phyloP scores from a whole-genome alignment of 2,888 invertebrate species.

The Nasonia oneida region DNA sequence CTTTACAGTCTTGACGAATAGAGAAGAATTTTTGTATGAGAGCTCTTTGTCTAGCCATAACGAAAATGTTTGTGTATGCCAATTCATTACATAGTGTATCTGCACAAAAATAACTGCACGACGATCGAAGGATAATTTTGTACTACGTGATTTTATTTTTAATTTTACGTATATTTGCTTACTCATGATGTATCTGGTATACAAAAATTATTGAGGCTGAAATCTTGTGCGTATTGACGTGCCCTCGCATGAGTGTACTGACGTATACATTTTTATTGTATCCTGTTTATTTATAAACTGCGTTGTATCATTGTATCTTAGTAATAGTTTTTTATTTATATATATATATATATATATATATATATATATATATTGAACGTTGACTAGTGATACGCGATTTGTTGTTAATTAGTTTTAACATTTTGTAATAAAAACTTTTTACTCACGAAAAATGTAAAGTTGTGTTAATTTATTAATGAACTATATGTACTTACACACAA shows the following conservation, averaged over 20 bases:
- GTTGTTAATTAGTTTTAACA: conserved; percentile 42
- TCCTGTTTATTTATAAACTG: conserved; percentile 49
- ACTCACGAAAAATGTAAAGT: neutral
- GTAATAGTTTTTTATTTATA: neutral
- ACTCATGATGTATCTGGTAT: neutral
- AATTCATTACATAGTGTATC: neutral
- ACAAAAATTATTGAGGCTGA: conserved; percentile 34
- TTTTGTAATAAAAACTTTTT: conserved; percentile 53
- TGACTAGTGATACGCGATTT: conserved; percentile 28
- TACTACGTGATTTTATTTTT: conserved; percentile 20
- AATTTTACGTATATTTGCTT: neutral
- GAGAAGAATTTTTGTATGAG: conserved; percentile 8
- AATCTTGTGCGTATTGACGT: conserved; percentile 5
- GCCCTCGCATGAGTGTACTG: neutral
- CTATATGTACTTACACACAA: neutral
- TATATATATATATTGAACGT: neutral
- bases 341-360: too few relatives aligned
- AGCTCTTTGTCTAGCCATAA: neutral
- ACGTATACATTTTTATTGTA: conserved; percentile 17
- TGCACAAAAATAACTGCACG: neutral
- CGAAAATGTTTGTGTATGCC: neutral
- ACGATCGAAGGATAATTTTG: conserved; percentile 15
- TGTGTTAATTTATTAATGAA: neutral
- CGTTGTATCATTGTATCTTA: conserved; percentile 23
- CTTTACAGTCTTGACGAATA: neutral